Percentiles rank a stretch among this genome's conserved stretches.
Evolutionary conservation across 2,888 invertebrate genomes (phyloP).

Genomic region (Nemapogon koenigi): DNA sequence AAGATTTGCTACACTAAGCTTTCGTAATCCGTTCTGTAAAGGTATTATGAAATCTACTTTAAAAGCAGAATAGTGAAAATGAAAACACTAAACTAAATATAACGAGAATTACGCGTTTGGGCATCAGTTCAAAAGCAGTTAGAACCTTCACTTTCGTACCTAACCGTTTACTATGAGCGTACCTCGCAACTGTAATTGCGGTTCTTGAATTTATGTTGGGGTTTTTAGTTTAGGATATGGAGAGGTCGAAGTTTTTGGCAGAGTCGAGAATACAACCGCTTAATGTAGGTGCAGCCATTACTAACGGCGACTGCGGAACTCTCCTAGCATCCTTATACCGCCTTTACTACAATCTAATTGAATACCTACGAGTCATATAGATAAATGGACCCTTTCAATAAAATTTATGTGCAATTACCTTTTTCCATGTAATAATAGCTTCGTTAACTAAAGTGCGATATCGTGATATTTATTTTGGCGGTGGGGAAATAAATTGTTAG

Average conservation of each 20-base stretch:
- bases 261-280: background rate
- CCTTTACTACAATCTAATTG: constrained; percentile 24
- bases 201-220: constrained; percentile 16
- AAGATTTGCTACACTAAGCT: no score
- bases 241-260: constrained; percentile 3
- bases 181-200: constrained; percentile 20
- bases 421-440: constrained; percentile 1
- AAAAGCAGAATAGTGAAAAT: no score
- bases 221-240: background rate
- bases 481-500: no score
- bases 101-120: constrained; percentile 4
- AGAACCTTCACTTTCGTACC: constrained; percentile 1
- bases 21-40: no score
- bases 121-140: background rate
- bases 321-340: constrained; percentile 19
- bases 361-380: constrained; percentile 17
- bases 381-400: constrained; percentile 2
- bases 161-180: constrained; percentile 11
- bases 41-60: no score
- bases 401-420: background rate
- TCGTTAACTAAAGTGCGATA: background rate
- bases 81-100: no score
- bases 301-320: constrained; percentile 8
- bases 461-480: no score
- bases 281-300: constrained; percentile 1